A percentile compares a stretch with the other conserved stretches of the same genome.
Conservation (phyloP, 2,113 vertebrate species). For the Zeus faber region DNA sequence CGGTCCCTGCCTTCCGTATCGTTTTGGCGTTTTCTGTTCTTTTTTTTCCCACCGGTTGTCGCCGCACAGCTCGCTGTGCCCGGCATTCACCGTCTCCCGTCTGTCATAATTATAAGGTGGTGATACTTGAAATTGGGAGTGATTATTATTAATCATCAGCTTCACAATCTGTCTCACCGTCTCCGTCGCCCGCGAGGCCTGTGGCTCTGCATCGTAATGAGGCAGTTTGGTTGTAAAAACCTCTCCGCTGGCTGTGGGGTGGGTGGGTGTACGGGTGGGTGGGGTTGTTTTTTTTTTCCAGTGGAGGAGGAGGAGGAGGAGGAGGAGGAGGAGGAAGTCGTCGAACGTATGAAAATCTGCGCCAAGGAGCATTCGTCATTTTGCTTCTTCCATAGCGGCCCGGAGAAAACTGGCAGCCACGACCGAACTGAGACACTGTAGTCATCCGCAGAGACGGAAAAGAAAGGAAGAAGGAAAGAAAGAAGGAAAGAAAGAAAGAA, state of each 20-base stretch:
- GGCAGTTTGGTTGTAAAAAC: not conserved
- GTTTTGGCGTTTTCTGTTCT: too few relatives aligned
- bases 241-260: not conserved
- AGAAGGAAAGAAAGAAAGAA: not conserved
- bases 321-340: not conserved
- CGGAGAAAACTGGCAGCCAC: conserved; percentile 31
- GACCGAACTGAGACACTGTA: conserved; percentile 21
- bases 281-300: conserved; percentile 24
- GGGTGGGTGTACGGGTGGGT: not conserved
- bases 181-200: not conserved
- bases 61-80: too few relatives aligned
- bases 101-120: conserved; percentile 4
- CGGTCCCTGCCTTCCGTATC: too few relatives aligned
- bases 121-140: not conserved
- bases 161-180: not conserved
- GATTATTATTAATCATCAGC: conserved; percentile 12
- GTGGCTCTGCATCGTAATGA: conserved; percentile 29
- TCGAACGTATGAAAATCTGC: conserved; percentile 3
- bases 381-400: conserved; percentile 10
- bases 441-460: conserved; percentile 29
- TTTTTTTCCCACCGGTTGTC: too few relatives aligned
- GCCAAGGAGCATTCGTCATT: conserved; percentile 16
- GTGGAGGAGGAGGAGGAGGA: too few relatives aligned
- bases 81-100: not conserved
- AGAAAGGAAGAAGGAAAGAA: conserved; percentile 9